Percentiles rank a stretch among this genome's conserved stretches.
These are phyloP conservation scores for Ruditapes philippinarum DNA, from an alignment of 1,140 invertebrate genomes.

Conservation along the genomic window DNA sequence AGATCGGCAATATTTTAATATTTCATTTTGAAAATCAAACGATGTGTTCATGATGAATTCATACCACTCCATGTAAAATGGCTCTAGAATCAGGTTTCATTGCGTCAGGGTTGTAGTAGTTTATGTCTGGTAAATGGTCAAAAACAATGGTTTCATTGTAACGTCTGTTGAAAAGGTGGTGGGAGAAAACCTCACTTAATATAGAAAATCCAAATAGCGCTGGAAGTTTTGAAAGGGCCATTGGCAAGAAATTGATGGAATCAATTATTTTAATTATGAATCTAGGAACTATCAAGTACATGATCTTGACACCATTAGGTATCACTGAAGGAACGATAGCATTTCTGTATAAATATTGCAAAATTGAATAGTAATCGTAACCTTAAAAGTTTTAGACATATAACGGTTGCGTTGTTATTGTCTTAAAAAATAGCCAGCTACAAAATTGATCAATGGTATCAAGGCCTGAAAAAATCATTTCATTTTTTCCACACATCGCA, in stretches of 20 bases:
- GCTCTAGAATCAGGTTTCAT: neutral
- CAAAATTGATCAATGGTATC: slow-evolving; percentile 5
- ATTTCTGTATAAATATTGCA: slow-evolving; percentile 34
- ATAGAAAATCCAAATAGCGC: slow-evolving; percentile 57
- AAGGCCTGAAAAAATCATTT: neutral
- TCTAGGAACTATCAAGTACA: slow-evolving; percentile 7
- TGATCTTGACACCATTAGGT: neutral
- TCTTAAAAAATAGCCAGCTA: slow-evolving; percentile 33
- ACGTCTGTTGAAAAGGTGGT: no score
- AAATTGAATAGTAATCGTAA: slow-evolving; percentile 30
- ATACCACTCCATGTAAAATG: neutral
- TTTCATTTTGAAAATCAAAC: slow-evolving; percentile 41
- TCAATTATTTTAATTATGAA: slow-evolving; percentile 32
- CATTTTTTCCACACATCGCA: neutral
- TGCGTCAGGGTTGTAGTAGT: slow-evolving; percentile 29
- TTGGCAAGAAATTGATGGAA: slow-evolving; percentile 39
- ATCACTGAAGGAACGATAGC: no score
- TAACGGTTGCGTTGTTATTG: neutral
- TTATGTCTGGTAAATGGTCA: neutral
- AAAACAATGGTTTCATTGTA: neutral
- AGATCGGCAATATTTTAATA: no score
- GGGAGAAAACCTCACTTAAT: slow-evolving; percentile 28
- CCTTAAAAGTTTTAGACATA: slow-evolving; percentile 42
- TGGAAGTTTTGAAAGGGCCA: slow-evolving; percentile 63
- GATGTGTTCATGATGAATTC: neutral